Evolutionary conservation across 2,888 invertebrate species (phyloP).

Genomic region (Cataglyphis altisquamis): DNA sequence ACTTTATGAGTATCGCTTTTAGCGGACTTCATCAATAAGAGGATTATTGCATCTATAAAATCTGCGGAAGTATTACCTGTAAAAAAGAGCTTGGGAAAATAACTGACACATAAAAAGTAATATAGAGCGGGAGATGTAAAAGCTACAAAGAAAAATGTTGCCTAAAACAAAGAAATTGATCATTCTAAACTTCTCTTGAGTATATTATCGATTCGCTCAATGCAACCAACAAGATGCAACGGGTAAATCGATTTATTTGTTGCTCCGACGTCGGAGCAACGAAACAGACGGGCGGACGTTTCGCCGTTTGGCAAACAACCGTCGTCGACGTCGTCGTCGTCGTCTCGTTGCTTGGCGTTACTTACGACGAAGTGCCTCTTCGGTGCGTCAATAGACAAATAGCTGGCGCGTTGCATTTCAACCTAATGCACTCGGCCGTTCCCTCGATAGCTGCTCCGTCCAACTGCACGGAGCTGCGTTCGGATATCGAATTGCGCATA

Average conservation of each 20-base stretch:
- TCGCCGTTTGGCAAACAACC: conserved; percentile 58
- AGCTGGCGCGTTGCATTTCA: conserved; percentile 56
- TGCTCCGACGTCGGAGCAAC: conserved; percentile 36
- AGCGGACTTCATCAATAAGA: conserved; percentile 16
- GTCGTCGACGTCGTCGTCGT: conserved; percentile 29
- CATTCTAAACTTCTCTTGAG: not conserved
- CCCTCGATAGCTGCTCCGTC: conserved; percentile 35
- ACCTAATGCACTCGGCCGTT: conserved; percentile 59
- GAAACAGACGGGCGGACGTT: conserved; percentile 15
- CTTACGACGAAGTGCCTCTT: conserved; percentile 38
- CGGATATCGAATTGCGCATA: conserved; percentile 41
- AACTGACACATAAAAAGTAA: not conserved
- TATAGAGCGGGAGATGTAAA: not conserved
- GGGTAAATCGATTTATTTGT: conserved; percentile 50
- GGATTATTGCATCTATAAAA: conserved; percentile 16
- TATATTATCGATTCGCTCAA: conserved; percentile 1
- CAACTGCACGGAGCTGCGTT: not conserved
- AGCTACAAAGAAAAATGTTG: conserved; percentile 17
- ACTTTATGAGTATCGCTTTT: conserved; percentile 24
- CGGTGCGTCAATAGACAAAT: conserved; percentile 66
- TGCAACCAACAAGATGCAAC: conserved; percentile 37
- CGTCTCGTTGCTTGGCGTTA: conserved; percentile 57
- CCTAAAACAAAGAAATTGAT: conserved; percentile 22
- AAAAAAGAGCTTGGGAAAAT: conserved; percentile 13
- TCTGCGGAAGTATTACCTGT: not conserved